Evolutionary conservation across 2,113 vertebrate species (phyloP).

Genomic region (Corydoras sp.): DNA sequence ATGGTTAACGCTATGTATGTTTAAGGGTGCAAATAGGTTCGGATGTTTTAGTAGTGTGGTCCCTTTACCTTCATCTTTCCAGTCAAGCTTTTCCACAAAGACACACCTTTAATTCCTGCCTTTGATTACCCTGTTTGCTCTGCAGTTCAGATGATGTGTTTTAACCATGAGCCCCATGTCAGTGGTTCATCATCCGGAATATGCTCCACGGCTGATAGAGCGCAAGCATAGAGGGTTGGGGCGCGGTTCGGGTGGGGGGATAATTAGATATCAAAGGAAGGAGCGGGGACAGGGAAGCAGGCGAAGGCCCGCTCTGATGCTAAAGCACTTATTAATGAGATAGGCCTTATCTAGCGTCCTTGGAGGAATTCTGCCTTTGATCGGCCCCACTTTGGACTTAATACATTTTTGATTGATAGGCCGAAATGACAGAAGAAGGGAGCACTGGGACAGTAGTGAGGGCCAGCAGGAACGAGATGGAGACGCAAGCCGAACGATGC

Average conservation of each 20-base stretch:
- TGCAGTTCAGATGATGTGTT: not conserved
- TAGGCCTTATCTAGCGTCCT: conserved; percentile 75
- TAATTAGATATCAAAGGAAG: conserved; percentile 78
- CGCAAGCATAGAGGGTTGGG: conserved; percentile 20
- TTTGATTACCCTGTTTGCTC: conserved; percentile 9
- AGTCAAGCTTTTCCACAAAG: not conserved
- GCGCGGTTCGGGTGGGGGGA: conserved; percentile 54
- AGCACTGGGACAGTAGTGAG: conserved; percentile 39
- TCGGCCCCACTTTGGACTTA: conserved; percentile 72
- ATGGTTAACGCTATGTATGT: no score
- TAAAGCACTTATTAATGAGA: conserved; percentile 79
- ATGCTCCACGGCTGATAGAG: conserved; percentile 38
- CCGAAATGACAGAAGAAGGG: conserved; percentile 69
- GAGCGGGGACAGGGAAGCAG: conserved; percentile 65
- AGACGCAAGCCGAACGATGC: conserved; percentile 59
- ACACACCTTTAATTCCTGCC: not conserved
- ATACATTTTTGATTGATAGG: conserved; percentile 80
- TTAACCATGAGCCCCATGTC: conserved; percentile 7
- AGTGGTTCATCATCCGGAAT: conserved; percentile 23
- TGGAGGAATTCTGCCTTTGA: conserved; percentile 78
- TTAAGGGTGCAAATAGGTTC: no score
- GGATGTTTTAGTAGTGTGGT: no score
- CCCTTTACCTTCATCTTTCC: not conserved
- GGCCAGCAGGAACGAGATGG: conserved; percentile 39
- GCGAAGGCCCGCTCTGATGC: conserved; percentile 62